Evolutionary conservation across 2,113 vertebrate species (phyloP), one percentile per base, ranked within the genome.

Genomic region (Sylvietta virens): DNA sequence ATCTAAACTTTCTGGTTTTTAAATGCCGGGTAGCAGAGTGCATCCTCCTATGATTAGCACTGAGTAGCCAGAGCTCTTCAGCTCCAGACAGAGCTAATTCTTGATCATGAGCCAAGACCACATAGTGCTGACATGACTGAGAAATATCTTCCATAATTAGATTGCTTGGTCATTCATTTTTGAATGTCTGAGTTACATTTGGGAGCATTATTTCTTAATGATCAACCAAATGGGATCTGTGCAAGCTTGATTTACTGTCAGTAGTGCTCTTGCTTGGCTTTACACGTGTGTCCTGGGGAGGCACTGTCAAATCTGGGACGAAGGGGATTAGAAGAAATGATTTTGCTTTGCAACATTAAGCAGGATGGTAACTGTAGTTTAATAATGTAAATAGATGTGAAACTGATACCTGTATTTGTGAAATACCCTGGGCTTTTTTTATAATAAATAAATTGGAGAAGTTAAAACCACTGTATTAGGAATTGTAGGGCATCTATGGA

Each of bases 81-180:
- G 74, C 79, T 93, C 93, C 85, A 97, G 92, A 94, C 93, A 86
- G 85, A 96, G 51, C 93, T 96, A 92, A 96, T 96, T 94, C 88
- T 96, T 96, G 95, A 81, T 86, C 64, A 4, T 8, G n/a, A 76
- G 95, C 96, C 96, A 96, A 96, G 93, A 92, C 88, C 86, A 83
- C 93, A 96, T 96, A 96, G 92, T 96, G 93, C 90, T 97, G 95
- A 95, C 94, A 90, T 95, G 95, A 92, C 88, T 91, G 92, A 97
- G 92, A 96, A 96, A 90, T 96, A 93, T 93, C 93, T 96, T 90
- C 96, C 94, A 83, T 94, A 96, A 97, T 97, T 97, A 95, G 93
- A 95, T 96, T 96, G 94, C 94, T 94, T 94, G 90, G 92, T 96
- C 92, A 88, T 97, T 97, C 79, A 81, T 96, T 96, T 97, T 94